Conservation (phyloP, 2,888 invertebrate genomes). For the Diaphora mendica region DNA sequence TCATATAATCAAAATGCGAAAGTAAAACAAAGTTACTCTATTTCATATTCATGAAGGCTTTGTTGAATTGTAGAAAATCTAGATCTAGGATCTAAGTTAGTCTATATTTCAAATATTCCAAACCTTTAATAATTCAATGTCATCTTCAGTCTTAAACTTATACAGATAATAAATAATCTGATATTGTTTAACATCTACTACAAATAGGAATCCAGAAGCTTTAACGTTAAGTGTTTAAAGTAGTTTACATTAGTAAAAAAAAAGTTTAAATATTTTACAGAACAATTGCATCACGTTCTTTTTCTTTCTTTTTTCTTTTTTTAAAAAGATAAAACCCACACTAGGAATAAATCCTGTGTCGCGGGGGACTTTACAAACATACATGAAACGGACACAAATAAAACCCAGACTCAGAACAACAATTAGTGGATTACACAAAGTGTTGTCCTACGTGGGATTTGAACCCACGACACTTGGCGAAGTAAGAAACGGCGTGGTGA, state of each 20-base stretch:
- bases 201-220: not conserved
- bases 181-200: not conserved
- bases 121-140: conserved; percentile 14
- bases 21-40: not conserved
- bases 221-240: not conserved
- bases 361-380: too few relatives aligned
- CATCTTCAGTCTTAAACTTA: conserved; percentile 1
- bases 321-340: too few relatives aligned
- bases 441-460: too few relatives aligned
- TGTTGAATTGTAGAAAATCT: not conserved
- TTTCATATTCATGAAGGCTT: not conserved
- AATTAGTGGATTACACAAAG: too few relatives aligned
- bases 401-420: too few relatives aligned
- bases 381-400: too few relatives aligned
- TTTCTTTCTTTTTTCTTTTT: too few relatives aligned
- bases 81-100: not conserved
- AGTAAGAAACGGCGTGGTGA: too few relatives aligned
- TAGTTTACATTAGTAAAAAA: not conserved
- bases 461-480: too few relatives aligned
- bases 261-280: not conserved
- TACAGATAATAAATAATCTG: not conserved
- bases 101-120: not conserved
- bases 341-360: too few relatives aligned
- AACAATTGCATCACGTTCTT: not conserved
- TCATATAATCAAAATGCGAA: not conserved